Evolutionary conservation across 2,888 invertebrate species (phyloP).

Genomic region (Nomada flava): DNA sequence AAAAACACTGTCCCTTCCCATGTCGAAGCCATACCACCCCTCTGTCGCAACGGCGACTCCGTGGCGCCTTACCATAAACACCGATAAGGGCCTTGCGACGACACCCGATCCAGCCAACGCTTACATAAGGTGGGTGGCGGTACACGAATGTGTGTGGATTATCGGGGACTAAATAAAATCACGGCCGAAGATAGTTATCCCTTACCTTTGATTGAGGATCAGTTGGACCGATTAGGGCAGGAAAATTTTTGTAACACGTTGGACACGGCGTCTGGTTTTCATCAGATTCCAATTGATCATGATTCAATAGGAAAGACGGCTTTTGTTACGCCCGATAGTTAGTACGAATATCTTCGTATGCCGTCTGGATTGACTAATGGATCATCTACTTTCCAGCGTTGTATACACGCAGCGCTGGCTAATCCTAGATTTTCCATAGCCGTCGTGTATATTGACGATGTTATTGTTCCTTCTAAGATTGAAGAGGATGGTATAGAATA

Average conservation of each 20-base stretch:
- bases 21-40: no score
- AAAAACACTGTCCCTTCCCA: no score
- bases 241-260: background rate
- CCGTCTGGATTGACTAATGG: slow-evolving; percentile 24
- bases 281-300: slow-evolving; percentile 8
- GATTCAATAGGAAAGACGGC: slow-evolving; percentile 7
- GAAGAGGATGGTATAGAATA: background rate
- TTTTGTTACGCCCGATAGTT: slow-evolving; percentile 9
- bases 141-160: no score
- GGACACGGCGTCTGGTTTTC: background rate
- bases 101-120: no score
- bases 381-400: slow-evolving; percentile 6
- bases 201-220: no score
- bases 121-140: no score
- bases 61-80: no score
- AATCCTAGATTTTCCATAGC: background rate
- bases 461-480: background rate
- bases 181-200: no score
- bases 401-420: background rate
- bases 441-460: slow-evolving; percentile 4
- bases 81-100: no score
- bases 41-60: no score
- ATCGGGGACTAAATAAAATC: no score
- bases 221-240: no score
- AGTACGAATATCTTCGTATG: slow-evolving; percentile 18